Conservation (phyloP, 2,113 vertebrate genomes). For the Morone chrysops region DNA sequence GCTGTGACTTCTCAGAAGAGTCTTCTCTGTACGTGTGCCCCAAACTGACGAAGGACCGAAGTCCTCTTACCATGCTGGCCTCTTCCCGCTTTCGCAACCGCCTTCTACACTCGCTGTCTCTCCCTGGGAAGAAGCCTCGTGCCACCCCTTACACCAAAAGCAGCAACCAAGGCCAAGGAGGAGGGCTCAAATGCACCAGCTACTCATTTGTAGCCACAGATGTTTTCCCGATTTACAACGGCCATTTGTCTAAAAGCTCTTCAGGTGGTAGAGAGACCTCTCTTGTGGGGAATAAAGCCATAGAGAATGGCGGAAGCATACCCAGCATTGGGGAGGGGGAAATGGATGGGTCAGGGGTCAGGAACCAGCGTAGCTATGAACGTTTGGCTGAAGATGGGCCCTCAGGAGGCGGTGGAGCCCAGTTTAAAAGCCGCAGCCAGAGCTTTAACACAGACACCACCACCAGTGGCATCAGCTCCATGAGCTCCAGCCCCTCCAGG, state of each 20-base stretch:
- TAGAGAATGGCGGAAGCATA: constrained; percentile 47
- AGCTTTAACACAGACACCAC: constrained; percentile 95
- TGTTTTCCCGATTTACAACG: not conserved
- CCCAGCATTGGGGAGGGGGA: not conserved
- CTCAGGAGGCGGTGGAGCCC: constrained; percentile 80
- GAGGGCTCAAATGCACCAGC: not conserved
- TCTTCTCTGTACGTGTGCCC: constrained; percentile 80
- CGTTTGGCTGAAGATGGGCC: constrained; percentile 87
- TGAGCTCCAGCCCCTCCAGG: constrained; percentile 92
- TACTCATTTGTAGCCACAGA: constrained; percentile 7
- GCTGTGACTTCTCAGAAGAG: constrained; percentile 87
- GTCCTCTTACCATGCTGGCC: constrained; percentile 88
- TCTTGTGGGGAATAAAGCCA: constrained; percentile 61
- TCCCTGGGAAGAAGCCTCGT: constrained; percentile 91
- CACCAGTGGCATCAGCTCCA: constrained; percentile 93
- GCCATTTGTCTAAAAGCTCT: not conserved
- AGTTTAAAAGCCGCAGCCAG: constrained; percentile 93
- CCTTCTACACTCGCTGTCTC: constrained; percentile 89
- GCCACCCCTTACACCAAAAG: constrained; percentile 86
- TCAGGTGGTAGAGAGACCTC: not conserved
- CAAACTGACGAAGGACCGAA: constrained; percentile 89
- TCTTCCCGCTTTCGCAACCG: constrained; percentile 89
- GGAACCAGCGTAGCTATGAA: constrained; percentile 88
- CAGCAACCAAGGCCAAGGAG: constrained; percentile 81
- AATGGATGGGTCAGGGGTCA: not conserved